Percentiles rank a stretch among this genome's conserved stretches.
Evolutionary conservation across 2,797 vertebrate genomes (phyloP).

Genomic region (Bovichtus variegatus): DNA sequence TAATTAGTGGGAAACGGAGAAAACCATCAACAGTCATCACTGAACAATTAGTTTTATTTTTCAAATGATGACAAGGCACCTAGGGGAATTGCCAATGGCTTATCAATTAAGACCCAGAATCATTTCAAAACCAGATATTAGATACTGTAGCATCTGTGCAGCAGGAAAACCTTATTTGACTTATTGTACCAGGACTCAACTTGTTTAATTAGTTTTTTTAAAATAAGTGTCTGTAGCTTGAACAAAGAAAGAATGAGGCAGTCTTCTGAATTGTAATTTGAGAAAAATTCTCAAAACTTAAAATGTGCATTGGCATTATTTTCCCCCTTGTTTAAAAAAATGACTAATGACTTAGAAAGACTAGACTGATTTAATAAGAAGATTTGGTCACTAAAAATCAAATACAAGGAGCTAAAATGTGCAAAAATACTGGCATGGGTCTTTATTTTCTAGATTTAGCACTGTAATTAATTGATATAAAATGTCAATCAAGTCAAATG

Average conservation of each 20-base stretch:
- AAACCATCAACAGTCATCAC: slow-evolving; percentile 39
- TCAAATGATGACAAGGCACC: slow-evolving; percentile 16
- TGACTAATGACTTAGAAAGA: neutral
- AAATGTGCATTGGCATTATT: neutral
- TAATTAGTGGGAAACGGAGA: slow-evolving; percentile 55
- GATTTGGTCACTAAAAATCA: too few relatives aligned
- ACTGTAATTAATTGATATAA: too few relatives aligned
- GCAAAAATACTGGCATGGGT: neutral
- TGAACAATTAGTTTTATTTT: slow-evolving; percentile 47
- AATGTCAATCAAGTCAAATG: neutral
- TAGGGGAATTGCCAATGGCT: slow-evolving; percentile 10
- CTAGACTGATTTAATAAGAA: neutral
- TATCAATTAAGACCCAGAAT: slow-evolving; percentile 14
- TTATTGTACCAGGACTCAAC: neutral
- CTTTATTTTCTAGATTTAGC: neutral
- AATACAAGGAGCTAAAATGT: neutral
- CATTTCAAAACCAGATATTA: slow-evolving; percentile 14
- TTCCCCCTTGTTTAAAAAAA: neutral
- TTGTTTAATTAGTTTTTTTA: neutral
- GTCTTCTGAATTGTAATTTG: neutral
- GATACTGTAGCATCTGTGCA: neutral
- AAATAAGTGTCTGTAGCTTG: neutral
- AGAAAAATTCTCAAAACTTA: neutral
- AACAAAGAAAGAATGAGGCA: neutral
- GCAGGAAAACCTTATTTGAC: neutral